These are phyloP conservation scores for Sitta carolinensis DNA, from an alignment of 2,797 vertebrate genomes.

Conservation along the genomic window DNA sequence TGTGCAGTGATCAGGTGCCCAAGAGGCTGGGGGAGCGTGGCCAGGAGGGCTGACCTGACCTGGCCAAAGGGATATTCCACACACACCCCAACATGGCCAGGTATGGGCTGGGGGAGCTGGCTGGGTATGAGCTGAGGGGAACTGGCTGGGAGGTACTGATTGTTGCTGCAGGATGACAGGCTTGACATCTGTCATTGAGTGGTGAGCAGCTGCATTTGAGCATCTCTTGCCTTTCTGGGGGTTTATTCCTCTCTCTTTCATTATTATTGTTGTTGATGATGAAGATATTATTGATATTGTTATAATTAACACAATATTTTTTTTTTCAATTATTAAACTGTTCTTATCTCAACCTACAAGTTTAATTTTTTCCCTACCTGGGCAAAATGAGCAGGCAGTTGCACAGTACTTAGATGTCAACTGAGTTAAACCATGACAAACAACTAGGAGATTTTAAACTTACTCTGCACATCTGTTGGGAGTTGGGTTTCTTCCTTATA, in stretches of 20 bases:
- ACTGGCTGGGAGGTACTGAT: background rate
- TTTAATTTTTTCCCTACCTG: background rate
- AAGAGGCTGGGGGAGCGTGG: background rate
- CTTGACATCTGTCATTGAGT: background rate
- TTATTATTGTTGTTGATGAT: background rate
- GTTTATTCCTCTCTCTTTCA: background rate
- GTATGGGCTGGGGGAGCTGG: background rate
- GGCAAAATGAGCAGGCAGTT: background rate
- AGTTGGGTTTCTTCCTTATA: too few relatives aligned
- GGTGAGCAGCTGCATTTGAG: background rate
- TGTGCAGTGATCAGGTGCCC: background rate
- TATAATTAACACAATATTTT: background rate
- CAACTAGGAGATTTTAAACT: background rate
- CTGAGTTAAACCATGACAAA: background rate
- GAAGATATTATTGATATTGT: background rate
- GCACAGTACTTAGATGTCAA: background rate
- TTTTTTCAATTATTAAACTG: background rate
- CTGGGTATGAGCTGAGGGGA: background rate
- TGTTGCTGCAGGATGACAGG: background rate
- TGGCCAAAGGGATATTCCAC: background rate
- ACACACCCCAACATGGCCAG: rapidly evolving
- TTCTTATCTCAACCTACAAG: background rate
- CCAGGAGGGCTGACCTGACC: background rate
- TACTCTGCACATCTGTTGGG: background rate
- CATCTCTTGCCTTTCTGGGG: background rate